Base-by-base conservation (phyloP, 2,113 vertebrate genomes). In the Nesoenas mayeri region DNA sequence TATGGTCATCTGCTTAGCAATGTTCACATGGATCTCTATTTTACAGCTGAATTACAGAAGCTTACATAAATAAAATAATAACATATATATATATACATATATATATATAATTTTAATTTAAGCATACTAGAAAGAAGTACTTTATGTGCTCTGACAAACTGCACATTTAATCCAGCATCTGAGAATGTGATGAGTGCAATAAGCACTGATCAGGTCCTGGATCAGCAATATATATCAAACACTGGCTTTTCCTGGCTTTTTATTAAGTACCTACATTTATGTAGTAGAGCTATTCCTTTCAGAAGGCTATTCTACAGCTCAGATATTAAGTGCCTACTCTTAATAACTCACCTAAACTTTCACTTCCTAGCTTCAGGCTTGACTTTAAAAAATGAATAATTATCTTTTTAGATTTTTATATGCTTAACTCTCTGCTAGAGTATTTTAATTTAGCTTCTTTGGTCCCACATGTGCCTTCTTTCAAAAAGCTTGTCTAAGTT, bases 341-440 rank as follows among this genome's bases (percentile, higher is more conserved):
- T 96, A 90, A 88, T 94, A 95, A 95, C 83, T 95, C 79, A 93
- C 54, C 86, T 88, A 73, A 95, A 93, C 47, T 85, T 92, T 85
- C 26, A 88, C 53, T 86, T 78, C 70, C 85, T 93, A 69, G 54
- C 89, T 96, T 87, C 72, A 73, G 85, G 87, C 61, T 88, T 89
- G 42, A 83, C 83, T 93, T 62, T 16, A 79, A 85, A 91, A 91
- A 93, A 93, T 58, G 69, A 80, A 64, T 62, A 82, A 89, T 85
- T 94, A 72, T 34, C 81, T 86, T 83, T 62, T 67, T 24, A 80
- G 56, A 72, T 86, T 94, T 93, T 92, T 94, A 91, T 70, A 54
- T 61, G 31, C n/a, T 86, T 25, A 51, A 6, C 14, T 60, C 48
- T 60, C 42, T 87, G 38, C 66, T 85, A 74, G 83, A 44, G 31